Base-by-base conservation (phyloP, 2,888 invertebrate species). In the Atrina japonica region DNA sequence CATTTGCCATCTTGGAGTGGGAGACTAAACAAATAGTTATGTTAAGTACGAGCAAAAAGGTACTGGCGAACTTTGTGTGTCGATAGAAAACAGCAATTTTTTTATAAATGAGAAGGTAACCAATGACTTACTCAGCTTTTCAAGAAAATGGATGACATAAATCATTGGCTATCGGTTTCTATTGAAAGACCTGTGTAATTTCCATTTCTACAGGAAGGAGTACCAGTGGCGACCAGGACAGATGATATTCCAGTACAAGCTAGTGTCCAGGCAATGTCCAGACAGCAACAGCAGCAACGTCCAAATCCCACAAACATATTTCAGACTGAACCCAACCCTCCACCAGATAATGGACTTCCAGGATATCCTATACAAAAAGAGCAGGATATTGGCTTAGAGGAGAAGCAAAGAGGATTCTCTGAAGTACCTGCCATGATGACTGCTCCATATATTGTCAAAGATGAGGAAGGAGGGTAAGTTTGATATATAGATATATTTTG, bases 391-490 rank as follows among this genome's bases (percentile, higher is more conserved):
- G 16, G 16, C 3, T 18, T 25, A 1, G 55, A 35, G 18, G 47
- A 25, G 5, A 27, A 14, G 14, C 43, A 68, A 25, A 53, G 55
- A 9, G 29, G 30, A 25, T 55, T 45, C 55, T 47, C 55, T 3
- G 18, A 59, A 18, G 43, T 55, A 35, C 41, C 70, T 3, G 47
- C 70, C 3, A 25, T 47, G 18, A 47, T 67, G 18, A 23, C 53
- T 14, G 66, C 66, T 18, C 71, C 71, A 25, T 72, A 58, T 58
- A 45, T 78, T 65, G 68, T 73, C 7, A 77, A 73, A 61, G 81
- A 82, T 70, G 81, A 80, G 30, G 81, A 80, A 30, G 77, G 78
- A 55, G 75, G 76, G 81, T 79, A 70, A 50, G 64, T 56, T 35
- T 11, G 6, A 35, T 35, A 35, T 23, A n/a, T 49, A 2, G 56